Evolutionary conservation across 2,113 vertebrate genomes (phyloP), one percentile per base, ranked within the genome.

Genomic region (Todiramphus chloris): DNA sequence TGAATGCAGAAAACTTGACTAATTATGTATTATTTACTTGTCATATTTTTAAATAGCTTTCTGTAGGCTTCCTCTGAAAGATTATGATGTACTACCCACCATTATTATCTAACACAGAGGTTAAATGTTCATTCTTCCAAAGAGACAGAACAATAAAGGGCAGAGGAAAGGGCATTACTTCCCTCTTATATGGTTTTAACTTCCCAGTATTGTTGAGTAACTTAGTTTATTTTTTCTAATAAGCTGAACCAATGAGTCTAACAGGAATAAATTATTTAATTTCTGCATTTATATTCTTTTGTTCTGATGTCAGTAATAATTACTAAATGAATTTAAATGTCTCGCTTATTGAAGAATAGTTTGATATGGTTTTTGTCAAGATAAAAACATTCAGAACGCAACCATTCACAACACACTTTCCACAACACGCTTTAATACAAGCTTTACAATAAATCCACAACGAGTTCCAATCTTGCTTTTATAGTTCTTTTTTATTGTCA

Each of bases 1-100:
- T 75, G 56, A 88, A 92, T 77, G 37, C 27, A 3, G 8, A 90
- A 96, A 96, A 93, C 30, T 62, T 90, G 51, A 81, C 83, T 96
- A 95, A 96, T 97, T 94, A 91, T 72, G 87, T 92, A 91, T 85
- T 97, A 92, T 96, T 94, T 95, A 96, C 92, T 95, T 96, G 96
- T 87, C 94, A 93, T 82, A 69, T 63, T 83, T 94, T 93, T 23
- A 92, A 95, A 92, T 48, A 87, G 83, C 43, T 90, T 95, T 94
- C 55, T 80, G 30, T 64, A 86, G 30, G 46, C 56, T 78, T 76
- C 27, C 24, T 86, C 56, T 81, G 64, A 90, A 88, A 72, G 76
- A 80, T 68, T 88, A 67, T 64, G 85, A 64, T 79, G 53, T 72
- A 50, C 31, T 75, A 76, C 43, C 43, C 75, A 74, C 60, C 46